Percentiles rank a stretch among this genome's conserved stretches.
These are phyloP conservation scores for Stegodyphus dumicola DNA, from an alignment of 1,140 invertebrate genomes.

Conservation along the genomic window DNA sequence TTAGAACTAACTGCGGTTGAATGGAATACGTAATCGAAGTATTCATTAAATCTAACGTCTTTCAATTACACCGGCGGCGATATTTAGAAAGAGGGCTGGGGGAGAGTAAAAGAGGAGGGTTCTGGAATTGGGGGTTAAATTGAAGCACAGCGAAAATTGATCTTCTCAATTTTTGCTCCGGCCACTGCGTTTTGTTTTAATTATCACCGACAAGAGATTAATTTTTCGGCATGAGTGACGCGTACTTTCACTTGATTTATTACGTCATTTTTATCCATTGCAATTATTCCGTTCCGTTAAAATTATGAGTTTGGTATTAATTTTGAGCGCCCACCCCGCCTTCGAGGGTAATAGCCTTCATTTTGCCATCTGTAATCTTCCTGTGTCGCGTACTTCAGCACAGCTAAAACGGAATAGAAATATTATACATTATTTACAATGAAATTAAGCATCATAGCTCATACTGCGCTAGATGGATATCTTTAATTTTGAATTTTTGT, in stretches of 20 bases:
- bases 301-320: constrained; percentile 49
- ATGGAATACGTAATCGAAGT: constrained; percentile 58
- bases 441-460: too few species aligned
- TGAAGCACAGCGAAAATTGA: constrained; percentile 52
- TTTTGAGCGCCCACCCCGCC: constrained; percentile 7
- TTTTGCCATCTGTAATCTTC: background rate
- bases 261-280: constrained; percentile 56
- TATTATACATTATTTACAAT: too few species aligned
- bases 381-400: background rate
- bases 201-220: constrained; percentile 61
- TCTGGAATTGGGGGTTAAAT: constrained; percentile 4
- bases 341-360: constrained; percentile 23
- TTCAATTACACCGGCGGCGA: constrained; percentile 58
- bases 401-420: background rate
- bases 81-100: constrained; percentile 48
- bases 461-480: too few species aligned
- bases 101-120: background rate
- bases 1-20: constrained; percentile 33
- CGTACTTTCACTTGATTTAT: constrained; percentile 45
- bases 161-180: constrained; percentile 58
- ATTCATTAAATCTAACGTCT: constrained; percentile 61
- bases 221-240: constrained; percentile 59
- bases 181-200: constrained; percentile 60
- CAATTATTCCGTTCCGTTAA: constrained; percentile 54
- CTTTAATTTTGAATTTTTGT: too few species aligned